Evolutionary conservation across 2,113 vertebrate genomes (phyloP).

Genomic region (Lates calcarifer): DNA sequence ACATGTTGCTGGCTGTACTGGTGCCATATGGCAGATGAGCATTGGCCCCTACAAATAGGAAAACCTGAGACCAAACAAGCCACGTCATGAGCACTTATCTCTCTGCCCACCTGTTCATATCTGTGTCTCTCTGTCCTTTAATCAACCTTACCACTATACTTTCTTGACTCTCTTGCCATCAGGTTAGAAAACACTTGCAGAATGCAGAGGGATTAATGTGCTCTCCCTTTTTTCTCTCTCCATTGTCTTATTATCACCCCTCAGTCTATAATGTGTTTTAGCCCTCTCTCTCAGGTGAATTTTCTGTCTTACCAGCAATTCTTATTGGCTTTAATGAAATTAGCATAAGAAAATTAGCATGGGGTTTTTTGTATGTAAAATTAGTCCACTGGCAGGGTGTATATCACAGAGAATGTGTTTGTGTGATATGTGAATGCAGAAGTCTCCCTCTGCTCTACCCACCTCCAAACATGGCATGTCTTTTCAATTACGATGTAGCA

Average conservation of each 20-base stretch:
- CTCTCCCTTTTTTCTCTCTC: neutral
- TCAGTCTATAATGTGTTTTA: neutral
- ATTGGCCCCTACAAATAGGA: constrained; percentile 24
- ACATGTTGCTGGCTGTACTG: constrained; percentile 7
- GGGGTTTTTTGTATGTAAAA: constrained; percentile 12
- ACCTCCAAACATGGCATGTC: constrained; percentile 30
- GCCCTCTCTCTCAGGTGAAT: constrained; percentile 17
- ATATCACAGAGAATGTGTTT: constrained; percentile 3
- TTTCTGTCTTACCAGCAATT: constrained; percentile 13
- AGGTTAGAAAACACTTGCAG: constrained; percentile 12
- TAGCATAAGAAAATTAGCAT: neutral
- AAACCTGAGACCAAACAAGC: constrained; percentile 52
- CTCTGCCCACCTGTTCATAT: constrained; percentile 47
- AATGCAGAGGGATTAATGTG: constrained; percentile 28
- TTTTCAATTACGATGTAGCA: constrained; percentile 44
- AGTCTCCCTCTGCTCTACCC: constrained; percentile 5
- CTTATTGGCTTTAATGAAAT: constrained; percentile 14
- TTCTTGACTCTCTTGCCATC: neutral
- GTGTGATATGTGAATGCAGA: constrained; percentile 10
- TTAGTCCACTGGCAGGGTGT: constrained; percentile 10
- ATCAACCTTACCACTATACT: constrained; percentile 5
- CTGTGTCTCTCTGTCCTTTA: constrained; percentile 24
- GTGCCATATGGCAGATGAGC: constrained; percentile 59
- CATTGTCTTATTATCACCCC: constrained; percentile 6
- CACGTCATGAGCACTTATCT: constrained; percentile 52